phyloP scores from a whole-genome alignment of 2,113 vertebrate species.

The Rhinopithecus roxellana region DNA sequence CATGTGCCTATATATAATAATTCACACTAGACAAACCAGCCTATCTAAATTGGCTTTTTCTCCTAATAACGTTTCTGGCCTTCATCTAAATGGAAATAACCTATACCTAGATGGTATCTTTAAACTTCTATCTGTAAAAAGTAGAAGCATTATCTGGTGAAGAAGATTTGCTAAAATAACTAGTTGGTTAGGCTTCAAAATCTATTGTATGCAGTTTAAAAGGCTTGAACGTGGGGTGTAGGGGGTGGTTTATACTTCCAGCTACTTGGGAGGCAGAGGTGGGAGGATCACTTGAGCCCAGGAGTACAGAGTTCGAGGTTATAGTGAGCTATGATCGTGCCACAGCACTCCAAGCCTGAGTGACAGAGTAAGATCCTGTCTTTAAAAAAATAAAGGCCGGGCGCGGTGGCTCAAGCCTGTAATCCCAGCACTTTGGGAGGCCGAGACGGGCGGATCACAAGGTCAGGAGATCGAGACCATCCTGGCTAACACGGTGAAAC shows the following conservation, averaged over 20 bases:
- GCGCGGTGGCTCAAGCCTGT: no score
- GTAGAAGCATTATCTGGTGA: background rate
- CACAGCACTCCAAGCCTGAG: no score
- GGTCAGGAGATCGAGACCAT: no score
- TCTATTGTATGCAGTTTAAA: conserved; percentile 28
- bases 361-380: no score
- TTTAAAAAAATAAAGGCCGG: no score
- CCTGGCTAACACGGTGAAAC: no score
- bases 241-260: background rate
- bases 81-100: conserved; percentile 47
- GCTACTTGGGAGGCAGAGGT: background rate
- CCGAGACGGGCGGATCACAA: no score
- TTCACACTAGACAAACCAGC: background rate
- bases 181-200: conserved; percentile 35
- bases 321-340: background rate
- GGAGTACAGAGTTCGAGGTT: background rate
- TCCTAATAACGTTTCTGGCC: background rate
- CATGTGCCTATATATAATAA: background rate
- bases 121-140: conserved; percentile 16
- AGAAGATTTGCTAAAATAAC: conserved; percentile 41
- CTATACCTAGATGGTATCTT: background rate
- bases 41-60: conserved; percentile 27
- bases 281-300: background rate
- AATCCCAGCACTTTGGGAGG: no score
- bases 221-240: background rate